Conservation (phyloP, 2,113 vertebrate species). For the Proteles cristata region DNA sequence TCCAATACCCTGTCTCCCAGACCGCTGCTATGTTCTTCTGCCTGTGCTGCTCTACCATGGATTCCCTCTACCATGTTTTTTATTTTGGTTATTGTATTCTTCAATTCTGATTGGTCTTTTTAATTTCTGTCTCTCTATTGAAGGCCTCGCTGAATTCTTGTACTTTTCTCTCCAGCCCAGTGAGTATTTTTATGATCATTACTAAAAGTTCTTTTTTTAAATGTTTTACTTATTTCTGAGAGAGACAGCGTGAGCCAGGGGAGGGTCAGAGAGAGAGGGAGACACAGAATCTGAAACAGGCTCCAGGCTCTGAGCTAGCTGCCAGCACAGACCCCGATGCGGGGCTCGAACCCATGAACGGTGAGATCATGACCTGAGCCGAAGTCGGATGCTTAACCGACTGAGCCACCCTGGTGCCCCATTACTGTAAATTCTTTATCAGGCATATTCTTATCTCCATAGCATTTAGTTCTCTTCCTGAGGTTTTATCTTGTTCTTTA, state of each 20-base stretch:
- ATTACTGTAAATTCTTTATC: neutral
- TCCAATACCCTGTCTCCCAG: neutral
- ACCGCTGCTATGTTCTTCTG: neutral
- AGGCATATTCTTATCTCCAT: neutral
- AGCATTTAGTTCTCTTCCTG: neutral
- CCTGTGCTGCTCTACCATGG: neutral
- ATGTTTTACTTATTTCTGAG: no score
- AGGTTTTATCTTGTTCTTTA: neutral
- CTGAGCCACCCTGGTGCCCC: neutral
- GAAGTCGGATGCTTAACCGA: no score
- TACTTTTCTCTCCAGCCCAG: neutral
- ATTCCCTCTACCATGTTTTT: neutral
- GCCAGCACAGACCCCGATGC: no score
- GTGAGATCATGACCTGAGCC: no score
- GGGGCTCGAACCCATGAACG: no score
- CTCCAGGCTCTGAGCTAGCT: no score
- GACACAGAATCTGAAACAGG: no score
- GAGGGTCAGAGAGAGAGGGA: no score
- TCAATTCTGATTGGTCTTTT: neutral
- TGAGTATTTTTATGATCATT: neutral
- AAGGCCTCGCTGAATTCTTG: neutral
- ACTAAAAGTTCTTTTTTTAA: neutral
- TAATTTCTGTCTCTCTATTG: neutral
- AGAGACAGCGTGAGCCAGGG: no score
- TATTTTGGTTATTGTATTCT: neutral